phyloP scores from a whole-genome alignment of 2,888 invertebrate species.

The Himalopsyche anomala region DNA sequence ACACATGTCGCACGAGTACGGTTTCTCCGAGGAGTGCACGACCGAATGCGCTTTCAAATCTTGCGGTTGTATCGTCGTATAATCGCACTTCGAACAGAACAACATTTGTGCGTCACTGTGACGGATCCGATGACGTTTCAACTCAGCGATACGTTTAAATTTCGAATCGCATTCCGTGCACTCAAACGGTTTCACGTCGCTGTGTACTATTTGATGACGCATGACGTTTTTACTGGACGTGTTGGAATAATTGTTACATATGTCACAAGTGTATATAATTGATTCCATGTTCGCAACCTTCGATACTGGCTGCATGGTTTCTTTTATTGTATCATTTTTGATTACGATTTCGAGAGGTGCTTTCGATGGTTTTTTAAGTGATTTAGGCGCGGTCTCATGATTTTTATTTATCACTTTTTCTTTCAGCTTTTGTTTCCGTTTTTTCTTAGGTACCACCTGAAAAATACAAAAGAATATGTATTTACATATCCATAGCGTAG shows the following conservation, averaged over 20 bases:
- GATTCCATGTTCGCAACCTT: too few relatives aligned
- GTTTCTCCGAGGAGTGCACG: background rate
- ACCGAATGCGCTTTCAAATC: background rate
- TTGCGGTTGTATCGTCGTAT: background rate
- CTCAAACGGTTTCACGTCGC: background rate
- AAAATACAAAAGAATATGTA: too few relatives aligned
- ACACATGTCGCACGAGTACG: background rate
- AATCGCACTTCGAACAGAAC: background rate
- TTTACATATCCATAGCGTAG: too few relatives aligned
- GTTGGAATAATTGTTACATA: background rate
- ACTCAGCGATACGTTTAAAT: background rate
- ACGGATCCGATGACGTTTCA: background rate
- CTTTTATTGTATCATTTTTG: too few relatives aligned
- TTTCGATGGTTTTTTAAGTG: too few relatives aligned
- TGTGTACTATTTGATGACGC: conserved; percentile 20
- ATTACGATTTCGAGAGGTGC: too few relatives aligned
- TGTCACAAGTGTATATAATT: background rate
- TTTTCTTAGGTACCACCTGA: too few relatives aligned
- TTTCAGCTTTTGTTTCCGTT: too few relatives aligned
- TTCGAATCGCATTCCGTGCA: background rate
- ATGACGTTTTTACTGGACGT: background rate
- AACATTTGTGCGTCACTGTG: background rate
- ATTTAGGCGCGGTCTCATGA: too few relatives aligned
- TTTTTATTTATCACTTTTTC: too few relatives aligned
- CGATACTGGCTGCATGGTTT: too few relatives aligned